Conservation (phyloP, 2,888 invertebrate genomes). For the Leptinotarsa peninsularis region DNA sequence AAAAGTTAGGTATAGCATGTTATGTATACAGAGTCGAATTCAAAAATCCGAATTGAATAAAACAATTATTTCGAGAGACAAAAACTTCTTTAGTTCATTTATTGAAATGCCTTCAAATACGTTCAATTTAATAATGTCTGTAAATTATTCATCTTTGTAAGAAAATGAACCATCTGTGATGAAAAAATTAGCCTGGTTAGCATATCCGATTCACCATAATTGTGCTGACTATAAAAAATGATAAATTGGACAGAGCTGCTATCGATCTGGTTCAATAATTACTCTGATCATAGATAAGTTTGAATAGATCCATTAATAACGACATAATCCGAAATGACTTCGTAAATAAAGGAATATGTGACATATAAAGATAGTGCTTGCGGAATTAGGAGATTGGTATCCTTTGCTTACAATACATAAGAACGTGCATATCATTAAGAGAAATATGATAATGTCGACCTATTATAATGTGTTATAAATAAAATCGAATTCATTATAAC, state of each 20-base stretch:
- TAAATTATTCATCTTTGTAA: too few relatives aligned
- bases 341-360: constrained; percentile 1
- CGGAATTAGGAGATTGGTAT: constrained; percentile 5
- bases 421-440: constrained; percentile 11
- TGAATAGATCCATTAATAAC: not conserved
- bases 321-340: not conserved
- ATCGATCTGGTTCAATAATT: not conserved
- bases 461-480: constrained; percentile 5
- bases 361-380: not conserved
- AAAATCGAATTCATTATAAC: constrained; percentile 10
- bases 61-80: too few relatives aligned
- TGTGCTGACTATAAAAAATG: too few relatives aligned
- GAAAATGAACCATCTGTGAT: too few relatives aligned
- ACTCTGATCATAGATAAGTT: not conserved
- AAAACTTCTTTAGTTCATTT: too few relatives aligned
- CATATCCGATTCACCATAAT: too few relatives aligned
- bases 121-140: too few relatives aligned
- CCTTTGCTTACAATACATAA: constrained; percentile 3
- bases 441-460: constrained; percentile 13
- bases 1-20: too few relatives aligned
- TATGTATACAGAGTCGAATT: too few relatives aligned
- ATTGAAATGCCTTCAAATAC: too few relatives aligned
- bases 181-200: too few relatives aligned
- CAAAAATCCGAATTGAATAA: too few relatives aligned
- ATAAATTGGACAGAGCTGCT: not conserved